Percentiles rank a stretch among this genome's conserved stretches.
phyloP scores from a whole-genome alignment of 2,888 invertebrate genomes.

The Seira musarum region DNA sequence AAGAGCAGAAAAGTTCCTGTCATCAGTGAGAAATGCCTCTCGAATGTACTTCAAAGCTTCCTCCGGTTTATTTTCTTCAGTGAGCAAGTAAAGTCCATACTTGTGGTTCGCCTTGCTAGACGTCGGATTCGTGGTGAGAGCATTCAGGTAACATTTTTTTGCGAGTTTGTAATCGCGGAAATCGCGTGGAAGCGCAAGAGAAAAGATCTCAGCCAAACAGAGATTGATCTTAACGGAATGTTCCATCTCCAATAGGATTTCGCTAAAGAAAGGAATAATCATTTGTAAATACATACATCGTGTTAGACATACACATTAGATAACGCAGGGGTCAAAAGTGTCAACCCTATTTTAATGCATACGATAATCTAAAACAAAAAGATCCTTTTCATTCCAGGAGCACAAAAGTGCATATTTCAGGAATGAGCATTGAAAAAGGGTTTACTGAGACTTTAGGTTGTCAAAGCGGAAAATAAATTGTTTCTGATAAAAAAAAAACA shows the following conservation, averaged over 20 bases:
- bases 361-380: too few species aligned
- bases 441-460: too few species aligned
- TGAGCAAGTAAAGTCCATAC: background rate
- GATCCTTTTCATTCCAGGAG: too few species aligned
- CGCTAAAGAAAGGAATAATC: too few species aligned
- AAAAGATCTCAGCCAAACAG: background rate
- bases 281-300: too few species aligned
- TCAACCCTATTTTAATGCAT: too few species aligned
- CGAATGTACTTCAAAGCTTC: background rate
- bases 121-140: background rate
- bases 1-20: conserved; percentile 3
- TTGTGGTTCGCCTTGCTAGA: conserved; percentile 21
- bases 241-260: background rate
- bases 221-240: background rate
- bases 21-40: background rate
- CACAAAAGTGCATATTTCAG: too few species aligned
- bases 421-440: too few species aligned
- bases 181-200: background rate
- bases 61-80: background rate
- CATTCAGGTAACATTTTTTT: background rate
- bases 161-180: background rate
- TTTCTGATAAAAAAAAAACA: too few species aligned
- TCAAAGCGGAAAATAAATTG: too few species aligned
- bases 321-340: background rate
- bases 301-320: background rate